A percentile compares a stretch with the other conserved stretches of the same genome.
Conservation (phyloP, 2,113 vertebrate genomes). For the Lota lota region DNA sequence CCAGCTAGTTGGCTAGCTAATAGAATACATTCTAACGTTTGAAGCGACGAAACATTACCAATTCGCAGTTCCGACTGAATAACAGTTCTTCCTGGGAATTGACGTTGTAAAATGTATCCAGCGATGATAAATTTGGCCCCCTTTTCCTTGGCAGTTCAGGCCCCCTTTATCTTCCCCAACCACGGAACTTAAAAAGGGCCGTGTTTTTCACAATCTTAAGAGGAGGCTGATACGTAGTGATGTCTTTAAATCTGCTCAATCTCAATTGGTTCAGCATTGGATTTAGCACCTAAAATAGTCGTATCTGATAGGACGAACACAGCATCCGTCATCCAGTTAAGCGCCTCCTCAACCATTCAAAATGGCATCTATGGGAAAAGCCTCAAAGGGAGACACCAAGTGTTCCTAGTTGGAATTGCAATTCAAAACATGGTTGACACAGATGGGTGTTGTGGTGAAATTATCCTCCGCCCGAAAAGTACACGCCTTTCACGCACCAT, state of each 20-base stretch:
- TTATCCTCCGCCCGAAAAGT: no score
- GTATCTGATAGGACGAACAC: constrained; percentile 44
- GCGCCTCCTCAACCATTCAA: constrained; percentile 13
- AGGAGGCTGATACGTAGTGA: constrained; percentile 39
- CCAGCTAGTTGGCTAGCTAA: no score
- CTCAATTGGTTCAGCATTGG: constrained; percentile 47
- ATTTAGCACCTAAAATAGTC: background rate
- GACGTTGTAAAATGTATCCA: background rate
- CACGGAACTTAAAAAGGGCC: constrained; percentile 70
- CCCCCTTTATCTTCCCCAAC: constrained; percentile 52
- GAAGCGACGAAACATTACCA: background rate
- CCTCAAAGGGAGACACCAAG: constrained; percentile 19
- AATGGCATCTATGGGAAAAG: constrained; percentile 36
- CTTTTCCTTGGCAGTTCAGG: constrained; percentile 29
- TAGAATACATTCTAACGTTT: no score
- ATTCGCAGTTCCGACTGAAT: constrained; percentile 28
- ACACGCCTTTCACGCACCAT: no score
- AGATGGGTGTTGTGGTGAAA: no score
- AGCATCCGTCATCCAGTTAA: constrained; percentile 16
- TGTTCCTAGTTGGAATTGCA: constrained; percentile 10
- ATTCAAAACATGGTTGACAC: background rate
- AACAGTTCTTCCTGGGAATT: constrained; percentile 11
- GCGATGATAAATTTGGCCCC: constrained; percentile 25
- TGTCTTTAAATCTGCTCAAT: background rate
- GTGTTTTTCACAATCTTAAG: constrained; percentile 32